Evolutionary conservation across 2,797 vertebrate species (phyloP).

Genomic region (Dipus sagitta): DNA sequence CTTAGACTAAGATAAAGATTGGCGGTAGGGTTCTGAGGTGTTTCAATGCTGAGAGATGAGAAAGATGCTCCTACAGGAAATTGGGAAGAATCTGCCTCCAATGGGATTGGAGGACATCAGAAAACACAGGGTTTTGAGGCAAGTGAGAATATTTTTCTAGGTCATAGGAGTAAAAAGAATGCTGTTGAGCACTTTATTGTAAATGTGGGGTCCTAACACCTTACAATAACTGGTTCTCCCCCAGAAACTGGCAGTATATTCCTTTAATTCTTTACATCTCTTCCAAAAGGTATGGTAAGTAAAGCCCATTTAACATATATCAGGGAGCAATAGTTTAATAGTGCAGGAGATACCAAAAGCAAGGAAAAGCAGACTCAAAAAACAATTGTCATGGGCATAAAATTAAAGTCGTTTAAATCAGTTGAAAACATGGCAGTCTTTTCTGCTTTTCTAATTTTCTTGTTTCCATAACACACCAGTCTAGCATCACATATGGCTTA

Average conservation of each 20-base stretch:
- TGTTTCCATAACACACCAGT: constrained; percentile 44
- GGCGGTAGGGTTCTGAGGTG: neutral
- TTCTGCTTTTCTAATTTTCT: constrained; percentile 73
- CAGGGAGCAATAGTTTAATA: constrained; percentile 65
- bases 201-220: neutral
- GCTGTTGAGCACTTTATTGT: neutral
- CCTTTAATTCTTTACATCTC: constrained; percentile 54
- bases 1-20: neutral
- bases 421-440: constrained; percentile 60
- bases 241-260: neutral
- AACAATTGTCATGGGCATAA: constrained; percentile 73
- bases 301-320: constrained; percentile 72
- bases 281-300: constrained; percentile 38
- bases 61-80: neutral
- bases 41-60: neutral
- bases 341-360: constrained; percentile 63
- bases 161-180: neutral
- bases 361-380: constrained; percentile 71
- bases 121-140: neutral
- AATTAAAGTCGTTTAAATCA: constrained; percentile 77
- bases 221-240: neutral
- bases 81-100: neutral
- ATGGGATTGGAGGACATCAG: neutral
- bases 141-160: neutral
- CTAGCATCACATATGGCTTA: constrained; percentile 44